Percentiles rank a stretch among this genome's conserved stretches.
Evolutionary conservation across 2,888 invertebrate genomes (phyloP).

Genomic region (Chydorus sphaericus): DNA sequence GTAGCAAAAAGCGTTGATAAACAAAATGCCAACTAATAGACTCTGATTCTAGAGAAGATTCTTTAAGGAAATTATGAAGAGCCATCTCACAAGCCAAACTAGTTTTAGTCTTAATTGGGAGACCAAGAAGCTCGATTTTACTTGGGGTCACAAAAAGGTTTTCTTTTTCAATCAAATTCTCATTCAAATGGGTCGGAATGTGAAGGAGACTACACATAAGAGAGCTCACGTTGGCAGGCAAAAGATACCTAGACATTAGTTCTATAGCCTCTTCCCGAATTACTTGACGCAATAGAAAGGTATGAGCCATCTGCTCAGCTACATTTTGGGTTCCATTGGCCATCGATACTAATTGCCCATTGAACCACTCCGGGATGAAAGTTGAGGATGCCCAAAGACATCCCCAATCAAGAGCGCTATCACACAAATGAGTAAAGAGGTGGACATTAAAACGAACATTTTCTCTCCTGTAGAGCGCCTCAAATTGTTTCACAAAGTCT

Average conservation of each 20-base stretch:
- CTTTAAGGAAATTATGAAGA: no score
- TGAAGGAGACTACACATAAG: neutral
- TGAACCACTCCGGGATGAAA: conserved; percentile 8
- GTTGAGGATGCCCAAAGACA: conserved; percentile 3
- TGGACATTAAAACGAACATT: neutral
- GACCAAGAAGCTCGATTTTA: no score
- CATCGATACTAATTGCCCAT: neutral
- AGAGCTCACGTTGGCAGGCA: neutral
- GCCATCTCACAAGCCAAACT: no score
- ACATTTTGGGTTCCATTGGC: conserved; percentile 2
- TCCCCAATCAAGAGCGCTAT: neutral
- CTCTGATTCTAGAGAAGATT: no score
- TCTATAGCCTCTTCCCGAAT: neutral
- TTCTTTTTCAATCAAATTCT: no score
- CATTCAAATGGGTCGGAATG: neutral
- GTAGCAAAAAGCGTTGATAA: no score
- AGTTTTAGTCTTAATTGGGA: no score
- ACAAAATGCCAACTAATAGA: no score
- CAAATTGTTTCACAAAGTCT: neutral
- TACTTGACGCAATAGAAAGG: neutral
- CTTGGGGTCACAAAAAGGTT: no score
- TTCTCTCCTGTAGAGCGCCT: neutral
- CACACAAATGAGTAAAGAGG: neutral
- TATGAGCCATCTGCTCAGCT: conserved; percentile 3
- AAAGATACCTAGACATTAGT: neutral